Base-by-base conservation (phyloP, 2,797 vertebrate species). In the Acanthurus leucopareius region DNA sequence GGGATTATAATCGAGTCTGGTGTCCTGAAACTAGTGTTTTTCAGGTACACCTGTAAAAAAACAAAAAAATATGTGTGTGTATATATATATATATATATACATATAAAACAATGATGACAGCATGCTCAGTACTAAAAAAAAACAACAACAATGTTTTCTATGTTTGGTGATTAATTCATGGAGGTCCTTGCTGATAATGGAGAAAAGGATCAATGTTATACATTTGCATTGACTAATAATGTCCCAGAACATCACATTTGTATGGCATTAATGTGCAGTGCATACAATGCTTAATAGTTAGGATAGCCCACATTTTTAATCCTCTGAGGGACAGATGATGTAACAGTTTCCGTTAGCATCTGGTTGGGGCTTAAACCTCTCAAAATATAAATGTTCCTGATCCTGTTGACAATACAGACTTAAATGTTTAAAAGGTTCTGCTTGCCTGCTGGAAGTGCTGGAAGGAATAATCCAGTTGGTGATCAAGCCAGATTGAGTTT, bases 401-500 rank as follows among this genome's bases (percentile, higher is more conserved):
- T 90, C 90, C 86, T 83, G 87, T 88, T 86, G 89, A 94, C 90
- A 90, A 86, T 90, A 67, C 69, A 62, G 79, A 91, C 78, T 71
- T 82, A 82, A 88, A 88, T 83, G 75, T 92, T 90, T 91, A 83
- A 93, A 93, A 88, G 91, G 84, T 85, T 90, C 48, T 58, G 64
- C 66, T 79, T 20, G 47, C 68, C 80, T 67, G 77, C 81, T 85
- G 79, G 72, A 57, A 79, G 38, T 22, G 88, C 86, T 73, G 83
- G 64, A 86, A 87, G 66, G 65, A 93, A 90, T 93, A 89, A 94
- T 92, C 86, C 90, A 80, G 87, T 85, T 80, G 80, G 85, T 90
- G 84, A 87, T 89, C 44, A 53, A 79, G 63, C 82, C 86, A 86
- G 88, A 93, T 88, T 93, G 85, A 77, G 74, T 91, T 91, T 88